A percentile compares a stretch with the other conserved stretches of the same genome.
These are phyloP conservation scores for Drosophila orena DNA, from an alignment of 1,140 invertebrate genomes.

Conservation along the genomic window DNA sequence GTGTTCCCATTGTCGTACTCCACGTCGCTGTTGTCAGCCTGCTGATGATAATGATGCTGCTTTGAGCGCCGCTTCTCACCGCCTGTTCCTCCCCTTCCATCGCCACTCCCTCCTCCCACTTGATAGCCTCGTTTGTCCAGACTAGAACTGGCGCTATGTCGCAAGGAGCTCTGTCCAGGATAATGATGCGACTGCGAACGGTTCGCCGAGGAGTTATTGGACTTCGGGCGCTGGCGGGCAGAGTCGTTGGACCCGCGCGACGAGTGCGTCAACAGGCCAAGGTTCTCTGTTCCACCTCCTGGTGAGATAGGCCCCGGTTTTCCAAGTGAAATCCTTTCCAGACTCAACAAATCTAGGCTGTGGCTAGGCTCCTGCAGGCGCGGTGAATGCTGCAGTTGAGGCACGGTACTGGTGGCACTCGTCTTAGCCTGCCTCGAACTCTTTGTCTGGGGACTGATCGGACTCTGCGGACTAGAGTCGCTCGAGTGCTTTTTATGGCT, in stretches of 20 bases:
- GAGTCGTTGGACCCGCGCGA: conserved; percentile 79
- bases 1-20: conserved; percentile 87
- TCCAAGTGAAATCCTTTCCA: conserved; percentile 69
- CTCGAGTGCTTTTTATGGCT: conserved; percentile 83
- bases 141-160: conserved; percentile 75
- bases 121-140: conserved; percentile 85
- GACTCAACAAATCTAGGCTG: conserved; percentile 66
- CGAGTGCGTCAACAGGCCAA: conserved; percentile 78
- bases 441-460: conserved; percentile 80
- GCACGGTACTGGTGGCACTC: conserved; percentile 65
- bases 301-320: conserved; percentile 71
- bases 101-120: conserved; percentile 85
- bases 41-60: conserved; percentile 63
- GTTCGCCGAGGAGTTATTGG: conserved; percentile 67
- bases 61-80: conserved; percentile 76
- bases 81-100: conserved; percentile 52
- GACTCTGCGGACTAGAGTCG: conserved; percentile 84
- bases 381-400: conserved; percentile 62
- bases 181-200: conserved; percentile 64
- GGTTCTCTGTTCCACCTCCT: conserved; percentile 61
- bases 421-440: conserved; percentile 77
- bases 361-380: conserved; percentile 65
- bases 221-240: conserved; percentile 63
- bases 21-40: conserved; percentile 77
- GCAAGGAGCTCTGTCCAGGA: conserved; percentile 60